Conservation (phyloP, 2,888 invertebrate genomes). For the Campaea margaritaria region DNA sequence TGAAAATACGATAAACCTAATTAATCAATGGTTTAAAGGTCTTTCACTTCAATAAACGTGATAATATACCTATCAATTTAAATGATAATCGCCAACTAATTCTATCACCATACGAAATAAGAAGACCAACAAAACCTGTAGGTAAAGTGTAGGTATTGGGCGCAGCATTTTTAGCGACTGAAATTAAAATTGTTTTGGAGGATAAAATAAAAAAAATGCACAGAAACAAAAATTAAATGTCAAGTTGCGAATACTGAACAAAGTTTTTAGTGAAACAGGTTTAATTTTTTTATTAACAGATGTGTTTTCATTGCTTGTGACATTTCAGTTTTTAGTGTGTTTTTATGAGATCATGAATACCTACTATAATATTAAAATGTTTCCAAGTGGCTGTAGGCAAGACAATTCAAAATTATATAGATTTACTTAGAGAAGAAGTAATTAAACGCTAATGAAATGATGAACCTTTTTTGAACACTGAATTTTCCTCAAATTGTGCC, state of each 20-base stretch:
- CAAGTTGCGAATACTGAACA: neutral
- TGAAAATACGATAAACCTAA: slow-evolving; percentile 69
- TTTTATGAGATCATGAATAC: slow-evolving; percentile 19
- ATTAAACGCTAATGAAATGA: no score
- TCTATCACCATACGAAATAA: no score
- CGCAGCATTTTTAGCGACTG: no score
- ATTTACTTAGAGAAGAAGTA: neutral
- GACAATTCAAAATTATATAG: neutral
- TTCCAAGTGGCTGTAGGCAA: slow-evolving; percentile 4
- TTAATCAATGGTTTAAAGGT: no score
- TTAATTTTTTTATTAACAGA: slow-evolving; percentile 4
- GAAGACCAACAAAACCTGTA: no score
- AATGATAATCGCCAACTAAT: no score
- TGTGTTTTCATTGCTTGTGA: slow-evolving; percentile 12
- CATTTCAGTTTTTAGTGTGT: slow-evolving; percentile 10
- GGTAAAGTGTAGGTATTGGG: no score
- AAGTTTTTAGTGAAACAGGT: slow-evolving; percentile 19
- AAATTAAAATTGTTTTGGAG: neutral
- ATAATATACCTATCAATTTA: no score
- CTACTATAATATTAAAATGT: no score
- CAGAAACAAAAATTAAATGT: neutral
- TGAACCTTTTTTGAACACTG: no score
- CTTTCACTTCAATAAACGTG: no score
- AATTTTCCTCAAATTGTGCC: neutral
- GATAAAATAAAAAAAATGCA: neutral